These are phyloP conservation scores for Argentina silus DNA, from an alignment of 2,797 vertebrate species.

Conservation along the genomic window DNA sequence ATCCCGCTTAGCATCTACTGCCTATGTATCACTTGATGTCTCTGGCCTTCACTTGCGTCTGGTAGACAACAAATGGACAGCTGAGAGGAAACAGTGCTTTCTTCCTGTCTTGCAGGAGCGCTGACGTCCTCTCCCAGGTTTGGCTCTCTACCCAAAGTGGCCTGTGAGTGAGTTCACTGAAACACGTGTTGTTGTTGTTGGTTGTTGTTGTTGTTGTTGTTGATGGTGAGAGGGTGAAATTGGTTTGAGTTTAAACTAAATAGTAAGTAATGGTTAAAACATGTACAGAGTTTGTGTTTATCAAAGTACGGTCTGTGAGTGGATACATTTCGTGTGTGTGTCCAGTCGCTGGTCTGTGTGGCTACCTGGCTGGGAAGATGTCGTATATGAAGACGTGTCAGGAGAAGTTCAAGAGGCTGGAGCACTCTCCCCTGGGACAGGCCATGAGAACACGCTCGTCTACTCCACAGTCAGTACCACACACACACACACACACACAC, in stretches of 20 bases:
- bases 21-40: background rate
- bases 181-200: background rate
- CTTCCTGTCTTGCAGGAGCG: conserved; percentile 49
- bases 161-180: conserved; percentile 70
- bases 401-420: conserved; percentile 88
- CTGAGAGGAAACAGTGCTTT: conserved; percentile 7
- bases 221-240: too few species aligned
- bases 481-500: background rate
- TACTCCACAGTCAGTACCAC: conserved; percentile 74
- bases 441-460: conserved; percentile 76
- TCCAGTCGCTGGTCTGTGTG: conserved; percentile 71
- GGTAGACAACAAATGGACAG: too few species aligned
- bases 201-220: background rate
- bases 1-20: background rate
- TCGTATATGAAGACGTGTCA: conserved; percentile 89
- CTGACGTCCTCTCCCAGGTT: conserved; percentile 63
- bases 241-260: background rate
- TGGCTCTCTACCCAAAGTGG: conserved; percentile 72
- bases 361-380: conserved; percentile 87
- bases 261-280: too few species aligned
- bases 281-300: background rate
- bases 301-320: background rate
- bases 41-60: too few species aligned
- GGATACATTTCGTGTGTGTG: conserved; percentile 11
- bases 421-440: conserved; percentile 90